These are phyloP conservation scores for Andrena trimmerana DNA, from an alignment of 2,888 invertebrate species.

Conservation along the genomic window DNA sequence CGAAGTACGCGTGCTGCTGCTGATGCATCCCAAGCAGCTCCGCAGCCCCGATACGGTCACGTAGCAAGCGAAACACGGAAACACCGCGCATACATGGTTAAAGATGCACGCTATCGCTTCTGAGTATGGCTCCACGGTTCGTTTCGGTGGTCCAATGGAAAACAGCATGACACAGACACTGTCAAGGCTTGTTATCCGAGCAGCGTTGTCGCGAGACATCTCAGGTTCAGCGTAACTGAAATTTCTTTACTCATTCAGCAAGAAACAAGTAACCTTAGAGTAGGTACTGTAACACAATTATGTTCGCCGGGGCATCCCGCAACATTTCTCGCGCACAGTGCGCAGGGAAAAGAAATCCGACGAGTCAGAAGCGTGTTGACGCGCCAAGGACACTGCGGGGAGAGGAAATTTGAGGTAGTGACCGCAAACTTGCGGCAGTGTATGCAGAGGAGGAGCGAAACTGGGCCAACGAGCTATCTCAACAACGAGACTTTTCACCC, in stretches of 20 bases:
- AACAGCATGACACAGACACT: not conserved
- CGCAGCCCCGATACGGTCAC: conserved; percentile 21
- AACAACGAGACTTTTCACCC: conserved; percentile 44
- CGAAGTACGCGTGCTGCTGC: not conserved
- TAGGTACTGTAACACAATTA: not conserved
- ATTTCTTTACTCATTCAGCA: not conserved
- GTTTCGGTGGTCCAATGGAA: not conserved
- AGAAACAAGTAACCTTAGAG: no score
- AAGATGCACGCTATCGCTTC: not conserved
- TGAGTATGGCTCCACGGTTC: not conserved
- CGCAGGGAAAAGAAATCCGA: no score
- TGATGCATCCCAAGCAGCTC: conserved; percentile 42
- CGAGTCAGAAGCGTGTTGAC: not conserved
- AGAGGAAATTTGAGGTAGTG: not conserved
- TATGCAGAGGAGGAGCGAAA: conserved; percentile 15
- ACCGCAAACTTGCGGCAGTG: not conserved
- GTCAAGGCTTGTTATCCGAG: not conserved
- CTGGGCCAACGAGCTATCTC: conserved; percentile 57
- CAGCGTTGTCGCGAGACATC: not conserved
- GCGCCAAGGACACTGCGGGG: not conserved
- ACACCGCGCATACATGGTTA: conserved; percentile 10
- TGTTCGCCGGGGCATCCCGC: not conserved
- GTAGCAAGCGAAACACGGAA: conserved; percentile 32
- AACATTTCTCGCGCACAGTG: not conserved
- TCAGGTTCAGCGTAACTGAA: not conserved